Evolutionary conservation across 2,888 invertebrate species (phyloP).

Genomic region (Erebia epiphron): DNA sequence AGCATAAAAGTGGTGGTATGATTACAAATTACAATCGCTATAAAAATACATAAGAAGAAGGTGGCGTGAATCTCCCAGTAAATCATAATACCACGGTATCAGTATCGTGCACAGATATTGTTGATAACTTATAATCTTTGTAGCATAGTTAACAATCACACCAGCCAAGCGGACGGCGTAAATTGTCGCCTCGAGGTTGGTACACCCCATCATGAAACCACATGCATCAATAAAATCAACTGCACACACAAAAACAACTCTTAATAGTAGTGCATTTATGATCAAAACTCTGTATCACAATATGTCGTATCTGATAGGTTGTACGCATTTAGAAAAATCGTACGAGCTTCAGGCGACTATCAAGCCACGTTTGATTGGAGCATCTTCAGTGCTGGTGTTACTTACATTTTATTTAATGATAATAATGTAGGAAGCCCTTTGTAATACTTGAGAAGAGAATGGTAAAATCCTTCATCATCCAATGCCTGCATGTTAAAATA

Average conservation of each 20-base stretch:
- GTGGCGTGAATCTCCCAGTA: constrained; percentile 17
- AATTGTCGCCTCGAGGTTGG: constrained; percentile 74
- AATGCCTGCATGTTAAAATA: neutral
- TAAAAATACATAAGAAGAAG: neutral
- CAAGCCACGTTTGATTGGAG: constrained; percentile 37
- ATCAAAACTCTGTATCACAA: constrained; percentile 1
- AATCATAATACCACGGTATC: constrained; percentile 33
- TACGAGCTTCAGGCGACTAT: constrained; percentile 40
- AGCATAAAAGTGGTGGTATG: neutral
- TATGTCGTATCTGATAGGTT: neutral
- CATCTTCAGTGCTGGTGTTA: constrained; percentile 31
- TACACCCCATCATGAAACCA: constrained; percentile 31
- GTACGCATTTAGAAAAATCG: constrained; percentile 59
- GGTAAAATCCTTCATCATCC: neutral
- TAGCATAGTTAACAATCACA: constrained; percentile 76
- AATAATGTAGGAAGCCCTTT: constrained; percentile 14
- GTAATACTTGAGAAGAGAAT: neutral
- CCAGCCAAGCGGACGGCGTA: constrained; percentile 59
- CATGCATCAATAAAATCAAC: constrained; percentile 42
- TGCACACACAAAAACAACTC: constrained; percentile 13
- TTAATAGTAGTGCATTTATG: neutral
- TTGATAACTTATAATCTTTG: constrained; percentile 75
- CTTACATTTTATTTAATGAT: constrained; percentile 31
- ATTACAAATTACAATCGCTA: neutral
- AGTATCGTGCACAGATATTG: constrained; percentile 61